Evolutionary conservation across 1,140 invertebrate species (phyloP).

Genomic region (Brachionus calyciflorus): DNA sequence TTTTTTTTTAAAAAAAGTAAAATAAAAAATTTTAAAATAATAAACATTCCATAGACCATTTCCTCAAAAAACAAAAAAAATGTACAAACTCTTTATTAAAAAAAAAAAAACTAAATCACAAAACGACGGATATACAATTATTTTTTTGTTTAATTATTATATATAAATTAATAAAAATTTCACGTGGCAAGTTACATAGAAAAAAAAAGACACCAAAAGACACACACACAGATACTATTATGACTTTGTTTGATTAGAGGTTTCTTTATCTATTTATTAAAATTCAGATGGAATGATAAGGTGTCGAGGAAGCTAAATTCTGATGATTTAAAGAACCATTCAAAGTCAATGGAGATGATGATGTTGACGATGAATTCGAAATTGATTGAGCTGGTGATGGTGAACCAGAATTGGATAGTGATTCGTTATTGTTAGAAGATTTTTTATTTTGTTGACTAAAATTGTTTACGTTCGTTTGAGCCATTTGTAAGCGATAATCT

Average conservation of each 20-base stretch:
- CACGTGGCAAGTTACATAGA: constrained; percentile 10
- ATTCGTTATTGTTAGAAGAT: constrained; percentile 21
- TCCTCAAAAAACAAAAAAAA: constrained; percentile 6
- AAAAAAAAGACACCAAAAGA: neutral
- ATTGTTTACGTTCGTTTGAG: constrained; percentile 34
- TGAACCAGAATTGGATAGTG: neutral
- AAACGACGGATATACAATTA: constrained; percentile 24
- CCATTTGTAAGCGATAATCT: constrained; percentile 11
- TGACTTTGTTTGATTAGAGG: too few relatives aligned
- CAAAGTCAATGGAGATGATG: constrained; percentile 27
- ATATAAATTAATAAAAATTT: neutral
- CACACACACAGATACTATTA: neutral
- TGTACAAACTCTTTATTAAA: neutral
- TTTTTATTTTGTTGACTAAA: constrained; percentile 10
- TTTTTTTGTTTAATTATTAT: neutral
- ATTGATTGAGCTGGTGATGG: constrained; percentile 45
- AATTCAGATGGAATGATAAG: constrained; percentile 37
- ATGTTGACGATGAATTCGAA: constrained; percentile 36
- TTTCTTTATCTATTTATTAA: neutral
- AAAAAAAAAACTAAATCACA: neutral
- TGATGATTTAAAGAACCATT: constrained; percentile 4
- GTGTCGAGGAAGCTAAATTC: neutral
- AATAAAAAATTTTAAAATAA: neutral
- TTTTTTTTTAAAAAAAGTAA: neutral
- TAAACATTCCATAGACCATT: constrained; percentile 16